Evolutionary conservation across 2,888 invertebrate genomes (phyloP).

Genomic region (Trichacis sp.): DNA sequence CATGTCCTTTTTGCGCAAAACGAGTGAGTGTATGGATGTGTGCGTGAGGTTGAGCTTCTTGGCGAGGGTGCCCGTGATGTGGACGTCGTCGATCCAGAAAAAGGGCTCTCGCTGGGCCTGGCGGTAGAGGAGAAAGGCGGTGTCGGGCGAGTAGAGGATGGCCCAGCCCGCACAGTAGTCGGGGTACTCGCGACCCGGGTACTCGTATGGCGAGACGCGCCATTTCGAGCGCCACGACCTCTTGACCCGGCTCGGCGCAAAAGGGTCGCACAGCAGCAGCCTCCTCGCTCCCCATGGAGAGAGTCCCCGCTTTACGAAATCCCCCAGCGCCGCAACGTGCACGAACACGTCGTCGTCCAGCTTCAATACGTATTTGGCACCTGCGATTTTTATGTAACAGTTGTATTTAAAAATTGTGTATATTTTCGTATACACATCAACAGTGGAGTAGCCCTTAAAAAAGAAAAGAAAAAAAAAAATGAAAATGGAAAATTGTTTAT

Average conservation of each 20-base stretch:
- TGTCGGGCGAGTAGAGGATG: constrained; percentile 77
- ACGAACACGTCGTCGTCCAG: constrained; percentile 71
- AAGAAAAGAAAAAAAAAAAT: no score
- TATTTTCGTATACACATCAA: no score
- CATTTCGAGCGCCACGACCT: constrained; percentile 80
- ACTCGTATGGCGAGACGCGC: constrained; percentile 80
- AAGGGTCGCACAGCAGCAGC: constrained; percentile 76
- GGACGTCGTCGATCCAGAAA: constrained; percentile 89
- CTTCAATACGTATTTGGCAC: constrained; percentile 69
- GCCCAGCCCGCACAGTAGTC: constrained; percentile 82
- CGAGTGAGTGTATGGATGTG: constrained; percentile 70
- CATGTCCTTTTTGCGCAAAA: constrained; percentile 62
- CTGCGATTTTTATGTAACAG: constrained; percentile 41
- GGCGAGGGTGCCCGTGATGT: constrained; percentile 79
- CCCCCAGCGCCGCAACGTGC: constrained; percentile 65
- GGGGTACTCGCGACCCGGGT: constrained; percentile 76
- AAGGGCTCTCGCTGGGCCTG: constrained; percentile 75
- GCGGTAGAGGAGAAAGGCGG: constrained; percentile 72
- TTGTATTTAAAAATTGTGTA: no score
- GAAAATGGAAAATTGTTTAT: no score
- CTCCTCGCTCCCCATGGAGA: constrained; percentile 74
- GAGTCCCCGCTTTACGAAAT: constrained; percentile 71
- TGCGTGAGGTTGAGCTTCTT: constrained; percentile 72
- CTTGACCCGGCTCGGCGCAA: constrained; percentile 71
- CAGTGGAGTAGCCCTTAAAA: no score